Evolutionary conservation across 64 coral and sea anemone species (phyloP).

Genomic region (Montipora efflorescens): DNA sequence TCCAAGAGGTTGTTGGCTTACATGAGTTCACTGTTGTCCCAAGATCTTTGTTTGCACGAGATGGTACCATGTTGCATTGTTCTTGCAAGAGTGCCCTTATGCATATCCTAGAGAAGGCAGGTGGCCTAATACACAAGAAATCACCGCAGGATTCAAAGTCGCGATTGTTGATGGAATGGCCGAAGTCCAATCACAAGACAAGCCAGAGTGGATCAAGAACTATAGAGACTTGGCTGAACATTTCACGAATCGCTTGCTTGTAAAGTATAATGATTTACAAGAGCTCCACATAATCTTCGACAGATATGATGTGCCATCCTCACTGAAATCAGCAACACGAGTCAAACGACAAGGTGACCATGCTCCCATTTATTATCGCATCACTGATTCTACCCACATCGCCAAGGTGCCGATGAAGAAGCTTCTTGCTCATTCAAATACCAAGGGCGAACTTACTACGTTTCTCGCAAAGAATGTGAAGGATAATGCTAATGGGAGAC

Average conservation of each 20-base stretch:
- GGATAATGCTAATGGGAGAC: conserved; percentile 54
- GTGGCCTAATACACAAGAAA: neutral
- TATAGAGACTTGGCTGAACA: conserved; percentile 72
- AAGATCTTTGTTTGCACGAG: conserved; percentile 73
- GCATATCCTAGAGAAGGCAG: conserved; percentile 65
- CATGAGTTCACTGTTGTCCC: conserved; percentile 72
- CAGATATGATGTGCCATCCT: conserved; percentile 60
- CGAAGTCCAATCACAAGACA: too few relatives aligned
- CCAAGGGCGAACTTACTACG: conserved; percentile 72
- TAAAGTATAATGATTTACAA: conserved; percentile 62
- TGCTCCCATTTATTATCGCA: conserved; percentile 40
- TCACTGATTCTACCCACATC: conserved; percentile 51
- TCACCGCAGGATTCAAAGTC: too few relatives aligned
- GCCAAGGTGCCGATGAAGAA: conserved; percentile 51
- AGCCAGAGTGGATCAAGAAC: conserved; percentile 1
- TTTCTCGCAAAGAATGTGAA: conserved; percentile 65
- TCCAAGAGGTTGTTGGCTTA: conserved; percentile 48
- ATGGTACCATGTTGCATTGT: conserved; percentile 71
- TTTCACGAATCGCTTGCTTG: conserved; percentile 50
- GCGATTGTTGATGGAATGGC: too few relatives aligned
- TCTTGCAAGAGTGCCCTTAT: conserved; percentile 68
- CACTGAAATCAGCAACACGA: conserved; percentile 61
- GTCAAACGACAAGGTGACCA: conserved; percentile 54
- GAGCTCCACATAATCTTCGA: conserved; percentile 64
- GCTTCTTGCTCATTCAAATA: conserved; percentile 60